Evolutionary conservation across 2,888 invertebrate genomes (phyloP), one percentile per base, ranked within the genome.

Genomic region (Smittia sp.): DNA sequence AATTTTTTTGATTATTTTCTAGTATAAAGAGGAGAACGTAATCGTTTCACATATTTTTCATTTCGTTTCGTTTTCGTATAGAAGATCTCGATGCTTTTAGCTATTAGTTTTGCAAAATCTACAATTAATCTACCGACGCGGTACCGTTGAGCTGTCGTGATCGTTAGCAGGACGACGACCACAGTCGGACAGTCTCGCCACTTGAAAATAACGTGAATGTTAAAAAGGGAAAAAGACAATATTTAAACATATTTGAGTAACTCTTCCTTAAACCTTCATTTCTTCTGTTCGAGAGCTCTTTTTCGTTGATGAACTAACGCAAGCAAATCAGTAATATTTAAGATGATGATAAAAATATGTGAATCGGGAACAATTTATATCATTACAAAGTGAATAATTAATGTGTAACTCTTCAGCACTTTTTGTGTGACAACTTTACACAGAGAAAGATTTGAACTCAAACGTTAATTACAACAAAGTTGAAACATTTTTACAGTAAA

Each of bases 291-390:
- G 32, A 32, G 32, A 32, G 32, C 32, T n/a, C 46, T 46, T n/a
- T 46, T 46, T 46, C 13, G n/a, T n/a, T 13, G 15, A 46, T n/a
- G 46, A 46, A 46, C 15, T 46, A 46, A 46, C 15, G 46, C 13
- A 27, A 63, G 25, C 25, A 63, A 63, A 63, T 63, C 63, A 63
- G 7, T 52, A 54, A 69, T 15, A 46, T 24, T 68, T 68, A 68
- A 68, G 68, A 68, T 66, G 32, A 66, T 32, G 11, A 67, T n/a
- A n/a, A 39, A 46, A 24, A 69, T 27, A 69, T 27, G 15, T 69
- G 69, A 69, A 69, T 69, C 46, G 69, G 69, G 69, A 69, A 54
- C 69, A 69, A 69, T 69, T 69, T 69, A 69, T 69, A 69, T 69
- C 4, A 67, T 39, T 22, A 39, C 27, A 39, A 67, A 22, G 32